phyloP scores from a whole-genome alignment of 1,140 invertebrate species.

The Harpegnathos saltator region DNA sequence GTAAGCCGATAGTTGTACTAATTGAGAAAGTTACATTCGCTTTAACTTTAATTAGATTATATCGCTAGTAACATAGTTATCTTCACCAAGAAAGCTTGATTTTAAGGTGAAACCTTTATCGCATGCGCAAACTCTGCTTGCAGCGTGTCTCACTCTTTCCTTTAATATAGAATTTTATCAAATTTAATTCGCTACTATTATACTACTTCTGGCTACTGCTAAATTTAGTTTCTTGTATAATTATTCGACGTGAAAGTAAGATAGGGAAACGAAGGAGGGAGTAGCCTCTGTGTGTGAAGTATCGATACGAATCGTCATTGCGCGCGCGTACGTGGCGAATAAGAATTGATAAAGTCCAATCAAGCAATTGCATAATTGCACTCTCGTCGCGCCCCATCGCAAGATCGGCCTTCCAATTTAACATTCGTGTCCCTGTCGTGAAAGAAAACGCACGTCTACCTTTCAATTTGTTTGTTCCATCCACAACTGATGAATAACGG shows the following conservation, averaged over 20 bases:
- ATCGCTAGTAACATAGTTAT: constrained; percentile 1
- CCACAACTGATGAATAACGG: constrained; percentile 35
- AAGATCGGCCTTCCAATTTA: constrained; percentile 29
- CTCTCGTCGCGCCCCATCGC: not conserved
- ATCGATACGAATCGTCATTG: not conserved
- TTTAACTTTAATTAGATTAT: constrained; percentile 29
- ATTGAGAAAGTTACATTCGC: constrained; percentile 23
- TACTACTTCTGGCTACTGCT: not conserved
- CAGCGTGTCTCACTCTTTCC: not conserved
- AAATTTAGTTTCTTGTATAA: not conserved
- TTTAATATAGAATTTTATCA: constrained; percentile 19
- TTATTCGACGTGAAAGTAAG: not conserved
- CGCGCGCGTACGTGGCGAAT: no score
- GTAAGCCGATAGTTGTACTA: constrained; percentile 15
- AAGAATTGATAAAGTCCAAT: constrained; percentile 41
- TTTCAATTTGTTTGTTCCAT: not conserved
- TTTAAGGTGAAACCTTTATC: no score
- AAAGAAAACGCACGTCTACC: not conserved
- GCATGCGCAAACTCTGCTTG: no score
- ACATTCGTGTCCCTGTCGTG: not conserved
- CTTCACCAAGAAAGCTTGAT: not conserved
- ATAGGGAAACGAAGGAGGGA: not conserved
- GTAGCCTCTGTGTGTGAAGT: not conserved
- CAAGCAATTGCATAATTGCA: constrained; percentile 38
- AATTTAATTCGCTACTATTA: constrained; percentile 18